Evolutionary conservation across 2,797 vertebrate species (phyloP).

Genomic region (Sus cebifrons): DNA sequence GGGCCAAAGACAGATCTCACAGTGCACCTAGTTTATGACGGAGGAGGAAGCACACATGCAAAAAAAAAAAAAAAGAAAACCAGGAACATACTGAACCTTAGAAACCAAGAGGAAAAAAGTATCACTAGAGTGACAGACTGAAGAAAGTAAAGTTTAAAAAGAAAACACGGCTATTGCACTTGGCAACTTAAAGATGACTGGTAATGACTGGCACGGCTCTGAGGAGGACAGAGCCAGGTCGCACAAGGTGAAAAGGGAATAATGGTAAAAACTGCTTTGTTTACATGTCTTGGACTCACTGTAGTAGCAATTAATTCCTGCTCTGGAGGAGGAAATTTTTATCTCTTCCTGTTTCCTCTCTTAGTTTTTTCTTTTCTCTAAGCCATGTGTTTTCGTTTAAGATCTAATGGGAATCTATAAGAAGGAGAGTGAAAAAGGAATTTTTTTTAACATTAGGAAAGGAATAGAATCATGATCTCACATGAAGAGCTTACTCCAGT

Average conservation of each 20-base stretch:
- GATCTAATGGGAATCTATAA: not conserved
- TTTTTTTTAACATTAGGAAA: slow-evolving; percentile 55
- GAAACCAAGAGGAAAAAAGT: not conserved
- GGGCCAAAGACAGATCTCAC: not conserved
- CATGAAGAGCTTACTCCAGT: slow-evolving; percentile 17
- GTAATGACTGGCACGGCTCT: not conserved
- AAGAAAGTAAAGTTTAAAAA: not conserved
- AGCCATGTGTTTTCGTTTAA: slow-evolving; percentile 45
- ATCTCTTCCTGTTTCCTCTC: not conserved
- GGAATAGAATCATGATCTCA: not conserved
- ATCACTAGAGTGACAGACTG: not conserved
- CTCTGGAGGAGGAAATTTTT: not conserved
- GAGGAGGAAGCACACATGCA: not conserved
- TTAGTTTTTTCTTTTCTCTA: slow-evolving; percentile 33
- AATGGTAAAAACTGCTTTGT: not conserved
- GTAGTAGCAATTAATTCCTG: not conserved
- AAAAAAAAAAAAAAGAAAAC: not conserved
- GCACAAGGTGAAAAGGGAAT: not conserved
- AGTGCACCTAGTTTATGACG: not conserved
- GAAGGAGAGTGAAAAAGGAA: not conserved
- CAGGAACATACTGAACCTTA: not conserved
- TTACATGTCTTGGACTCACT: not conserved
- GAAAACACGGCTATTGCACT: slow-evolving; percentile 3
- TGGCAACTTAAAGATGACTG: not conserved
- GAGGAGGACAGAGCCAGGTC: not conserved